Evolutionary conservation across 2,113 vertebrate species (phyloP), one percentile per base, ranked within the genome.

Genomic region (Empidonax traillii): DNA sequence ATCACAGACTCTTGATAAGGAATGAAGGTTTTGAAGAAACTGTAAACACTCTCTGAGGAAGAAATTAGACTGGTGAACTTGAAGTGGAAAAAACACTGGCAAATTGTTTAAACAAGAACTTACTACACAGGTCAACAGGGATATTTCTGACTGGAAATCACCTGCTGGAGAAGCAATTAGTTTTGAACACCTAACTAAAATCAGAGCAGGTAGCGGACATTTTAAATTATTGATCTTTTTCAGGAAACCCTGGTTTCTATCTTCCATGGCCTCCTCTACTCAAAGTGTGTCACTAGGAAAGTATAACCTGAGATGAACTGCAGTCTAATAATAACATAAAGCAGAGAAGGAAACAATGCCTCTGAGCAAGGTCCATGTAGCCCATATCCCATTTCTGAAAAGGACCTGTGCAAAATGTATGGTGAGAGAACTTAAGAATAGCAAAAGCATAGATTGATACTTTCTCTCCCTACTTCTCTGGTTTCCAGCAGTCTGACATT

Each of bases 61-160:
- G 97, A 97, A 98, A 98, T 97, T 92, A 98, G 83, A 97, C 80
- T 94, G 93, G 78, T 95, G 94, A 97, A 96, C 79, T 95, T 96
- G 89, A 59, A 91, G 12, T 24, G 17, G 12, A 1, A 1, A 14
- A 33, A 90, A 96, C 8, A 77, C n/a, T 6, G 76, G 71, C 44
- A 95, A 97, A 97, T 8, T 39, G 17, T 96, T 97, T 96, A 97
- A 97, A 94, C 68, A 94, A 91, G 92, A 96, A 90, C 51, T 9
- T 49, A 96, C 97, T 73, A 91, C 62, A 87, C 63, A 94, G 81
- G 95, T 97, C 93, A 97, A 94, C 63, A 87, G 63, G 49, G 62
- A 78, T 96, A 37, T 95, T 97, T 97, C 90, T 85, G 93, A 65
- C 53, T 88, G 93, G 89, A 97, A 94, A 94, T 94, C 95, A 93